Evolutionary conservation across 2,888 invertebrate species (phyloP).

Genomic region (Frankliniella fusca): DNA sequence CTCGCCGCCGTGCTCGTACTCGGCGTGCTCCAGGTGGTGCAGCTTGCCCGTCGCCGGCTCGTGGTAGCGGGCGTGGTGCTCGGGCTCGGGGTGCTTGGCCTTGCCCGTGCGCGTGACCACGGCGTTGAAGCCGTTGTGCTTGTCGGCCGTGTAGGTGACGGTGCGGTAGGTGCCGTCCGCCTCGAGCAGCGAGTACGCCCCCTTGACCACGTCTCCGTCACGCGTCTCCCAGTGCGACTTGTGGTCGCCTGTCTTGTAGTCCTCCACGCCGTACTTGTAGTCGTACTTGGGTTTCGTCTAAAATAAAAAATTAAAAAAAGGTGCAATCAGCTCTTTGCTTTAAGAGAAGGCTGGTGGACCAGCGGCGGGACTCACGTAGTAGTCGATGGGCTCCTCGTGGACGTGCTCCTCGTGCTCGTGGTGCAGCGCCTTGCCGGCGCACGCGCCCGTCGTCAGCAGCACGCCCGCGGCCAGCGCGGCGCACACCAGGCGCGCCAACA

Average conservation of each 20-base stretch:
- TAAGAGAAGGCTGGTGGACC: neutral
- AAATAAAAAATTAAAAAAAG: neutral
- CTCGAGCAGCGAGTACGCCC: neutral
- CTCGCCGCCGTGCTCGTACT: conserved; percentile 18
- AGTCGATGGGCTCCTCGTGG: conserved; percentile 15
- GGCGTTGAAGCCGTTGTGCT: conserved; percentile 24
- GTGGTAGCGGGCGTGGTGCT: neutral
- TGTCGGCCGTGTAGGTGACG: conserved; percentile 24
- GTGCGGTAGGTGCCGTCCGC: conserved; percentile 16
- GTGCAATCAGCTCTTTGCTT: neutral
- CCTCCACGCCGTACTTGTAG: conserved; percentile 21
- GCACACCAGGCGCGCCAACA: neutral
- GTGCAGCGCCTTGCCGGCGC: neutral
- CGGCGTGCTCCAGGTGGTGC: neutral
- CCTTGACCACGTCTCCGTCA: conserved; percentile 18
- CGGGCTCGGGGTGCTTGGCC: conserved; percentile 15
- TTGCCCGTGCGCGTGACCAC: conserved; percentile 16
- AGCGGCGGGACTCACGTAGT: neutral
- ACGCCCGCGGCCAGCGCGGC: conserved; percentile 7
- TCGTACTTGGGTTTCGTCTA: conserved; percentile 18
- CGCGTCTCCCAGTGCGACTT: conserved; percentile 21
- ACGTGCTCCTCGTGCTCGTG: neutral
- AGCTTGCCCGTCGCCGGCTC: neutral
- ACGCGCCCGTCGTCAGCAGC: neutral
- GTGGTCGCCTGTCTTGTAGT: conserved; percentile 14